A percentile compares a stretch with the other conserved stretches of the same genome.
These are phyloP conservation scores for Drosophila atripex DNA, from an alignment of 2,888 invertebrate genomes.

Conservation along the genomic window DNA sequence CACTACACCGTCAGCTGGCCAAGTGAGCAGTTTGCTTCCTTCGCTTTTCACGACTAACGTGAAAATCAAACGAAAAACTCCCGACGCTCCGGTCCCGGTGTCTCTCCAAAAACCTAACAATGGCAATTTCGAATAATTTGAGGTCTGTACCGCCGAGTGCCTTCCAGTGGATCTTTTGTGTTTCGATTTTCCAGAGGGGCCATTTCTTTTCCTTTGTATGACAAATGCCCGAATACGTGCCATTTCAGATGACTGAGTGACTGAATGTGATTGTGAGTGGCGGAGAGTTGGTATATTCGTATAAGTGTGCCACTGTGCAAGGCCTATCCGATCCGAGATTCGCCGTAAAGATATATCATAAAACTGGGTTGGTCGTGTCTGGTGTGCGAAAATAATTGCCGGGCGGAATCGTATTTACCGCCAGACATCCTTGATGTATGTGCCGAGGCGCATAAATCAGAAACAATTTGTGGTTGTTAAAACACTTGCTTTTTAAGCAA, in stretches of 20 bases:
- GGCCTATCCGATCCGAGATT: constrained; percentile 47
- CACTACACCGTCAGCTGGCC: constrained; percentile 70
- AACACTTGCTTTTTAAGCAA: constrained; percentile 13
- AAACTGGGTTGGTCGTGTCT: constrained; percentile 42
- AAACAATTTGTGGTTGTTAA: constrained; percentile 19
- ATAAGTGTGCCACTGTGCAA: constrained; percentile 53
- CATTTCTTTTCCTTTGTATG: constrained; percentile 18
- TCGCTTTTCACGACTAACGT: constrained; percentile 66
- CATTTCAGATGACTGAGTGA: constrained; percentile 19
- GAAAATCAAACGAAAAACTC: constrained; percentile 66
- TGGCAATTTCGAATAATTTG: constrained; percentile 78
- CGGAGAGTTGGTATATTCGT: neutral
- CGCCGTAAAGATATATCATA: constrained; percentile 45
- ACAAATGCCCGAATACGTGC: constrained; percentile 61
- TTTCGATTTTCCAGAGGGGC: constrained; percentile 1
- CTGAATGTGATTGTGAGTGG: constrained; percentile 17
- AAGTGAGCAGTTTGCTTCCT: constrained; percentile 59
- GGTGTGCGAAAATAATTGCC: constrained; percentile 28
- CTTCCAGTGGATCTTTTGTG: constrained; percentile 47
- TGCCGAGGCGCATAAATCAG: constrained; percentile 19
- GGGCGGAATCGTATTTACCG: constrained; percentile 28
- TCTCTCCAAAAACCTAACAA: constrained; percentile 55
- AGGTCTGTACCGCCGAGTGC: constrained; percentile 41
- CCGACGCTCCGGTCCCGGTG: constrained; percentile 5
- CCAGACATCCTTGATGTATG: constrained; percentile 32